These are phyloP conservation scores for Dreissena polymorpha DNA, from an alignment of 1,140 invertebrate genomes.

Conservation along the genomic window DNA sequence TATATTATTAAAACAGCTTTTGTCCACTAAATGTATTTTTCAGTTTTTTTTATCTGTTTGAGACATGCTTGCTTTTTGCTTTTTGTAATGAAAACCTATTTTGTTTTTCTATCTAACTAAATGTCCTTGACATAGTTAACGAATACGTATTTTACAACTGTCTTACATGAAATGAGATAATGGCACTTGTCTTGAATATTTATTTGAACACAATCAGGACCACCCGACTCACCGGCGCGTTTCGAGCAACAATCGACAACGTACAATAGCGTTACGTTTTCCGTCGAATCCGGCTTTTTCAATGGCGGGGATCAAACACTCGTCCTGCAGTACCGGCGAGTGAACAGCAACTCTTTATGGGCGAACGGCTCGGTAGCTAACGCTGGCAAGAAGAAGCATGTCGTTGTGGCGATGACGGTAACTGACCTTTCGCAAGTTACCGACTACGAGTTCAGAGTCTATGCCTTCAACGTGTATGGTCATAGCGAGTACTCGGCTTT, in stretches of 20 bases:
- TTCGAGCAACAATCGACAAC: neutral
- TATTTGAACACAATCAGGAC: neutral
- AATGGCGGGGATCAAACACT: constrained; percentile 15
- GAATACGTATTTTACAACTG: too few species aligned
- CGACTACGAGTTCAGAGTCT: constrained; percentile 8
- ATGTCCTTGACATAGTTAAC: too few species aligned
- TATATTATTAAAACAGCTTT: too few species aligned
- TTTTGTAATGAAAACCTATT: too few species aligned
- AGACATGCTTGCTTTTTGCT: too few species aligned
- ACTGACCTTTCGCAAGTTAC: neutral
- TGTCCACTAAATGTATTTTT: too few species aligned
- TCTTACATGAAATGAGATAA: too few species aligned
- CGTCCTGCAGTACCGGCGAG: neutral
- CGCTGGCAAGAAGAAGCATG: constrained; percentile 11
- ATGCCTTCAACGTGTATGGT: neutral
- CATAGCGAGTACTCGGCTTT: neutral
- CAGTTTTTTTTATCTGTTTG: too few species aligned
- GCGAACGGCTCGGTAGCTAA: neutral
- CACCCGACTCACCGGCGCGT: constrained; percentile 5
- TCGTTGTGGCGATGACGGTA: neutral
- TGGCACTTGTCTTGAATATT: neutral
- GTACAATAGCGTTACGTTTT: neutral
- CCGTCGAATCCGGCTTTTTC: constrained; percentile 10
- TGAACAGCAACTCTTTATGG: neutral
- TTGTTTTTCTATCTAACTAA: too few species aligned